Evolutionary conservation across 2,888 invertebrate genomes (phyloP).

Genomic region (Pemphredon lugubris): DNA sequence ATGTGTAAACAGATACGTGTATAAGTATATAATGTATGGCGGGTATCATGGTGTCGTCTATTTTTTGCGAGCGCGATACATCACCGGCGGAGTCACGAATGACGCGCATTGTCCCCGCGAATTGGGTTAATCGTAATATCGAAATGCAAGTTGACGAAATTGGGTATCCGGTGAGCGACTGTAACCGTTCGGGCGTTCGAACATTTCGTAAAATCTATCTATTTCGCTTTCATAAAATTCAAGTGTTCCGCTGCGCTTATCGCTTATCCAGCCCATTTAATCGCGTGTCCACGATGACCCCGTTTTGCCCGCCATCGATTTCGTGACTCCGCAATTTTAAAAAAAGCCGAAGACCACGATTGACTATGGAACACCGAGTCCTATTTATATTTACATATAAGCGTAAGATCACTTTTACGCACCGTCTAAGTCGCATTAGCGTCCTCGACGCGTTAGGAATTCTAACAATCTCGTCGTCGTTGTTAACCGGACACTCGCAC

Average conservation of each 20-base stretch:
- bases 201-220: conserved; percentile 47
- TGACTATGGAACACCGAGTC: conserved; percentile 48
- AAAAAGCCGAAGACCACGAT: conserved; percentile 42
- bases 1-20: too few relatives aligned
- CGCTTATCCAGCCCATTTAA: conserved; percentile 47
- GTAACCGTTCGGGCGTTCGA: conserved; percentile 6
- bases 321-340: conserved; percentile 57
- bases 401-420: conserved; percentile 28
- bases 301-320: conserved; percentile 52
- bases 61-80: too few relatives aligned
- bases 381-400: conserved; percentile 48
- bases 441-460: too few relatives aligned
- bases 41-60: too few relatives aligned
- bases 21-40: too few relatives aligned
- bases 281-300: conserved; percentile 48
- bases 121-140: conserved; percentile 15
- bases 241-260: conserved; percentile 34
- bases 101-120: too few relatives aligned
- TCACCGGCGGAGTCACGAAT: too few relatives aligned
- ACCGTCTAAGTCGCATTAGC: conserved; percentile 7
- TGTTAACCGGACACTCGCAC: too few relatives aligned
- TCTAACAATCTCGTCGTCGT: background rate
- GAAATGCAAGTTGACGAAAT: background rate
- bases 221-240: conserved; percentile 47
- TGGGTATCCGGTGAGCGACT: background rate